phyloP scores from a whole-genome alignment of 2,113 vertebrate species.

The Microcebus murinus region DNA sequence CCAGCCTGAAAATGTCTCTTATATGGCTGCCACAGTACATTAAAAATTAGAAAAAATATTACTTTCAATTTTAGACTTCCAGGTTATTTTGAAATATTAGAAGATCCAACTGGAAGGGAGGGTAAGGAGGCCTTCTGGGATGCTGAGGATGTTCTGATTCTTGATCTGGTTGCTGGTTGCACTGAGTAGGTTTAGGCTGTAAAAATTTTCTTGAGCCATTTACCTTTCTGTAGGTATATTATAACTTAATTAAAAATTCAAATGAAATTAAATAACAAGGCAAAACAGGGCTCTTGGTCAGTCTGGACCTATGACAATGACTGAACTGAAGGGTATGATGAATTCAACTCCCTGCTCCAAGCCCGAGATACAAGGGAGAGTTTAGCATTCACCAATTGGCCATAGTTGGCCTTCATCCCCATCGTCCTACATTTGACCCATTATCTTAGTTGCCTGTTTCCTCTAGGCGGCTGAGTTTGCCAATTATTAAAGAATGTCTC shows the following conservation, averaged over 20 bases:
- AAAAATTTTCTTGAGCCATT: neutral
- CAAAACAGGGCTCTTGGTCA: neutral
- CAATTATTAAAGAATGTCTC: neutral
- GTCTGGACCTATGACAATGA: neutral
- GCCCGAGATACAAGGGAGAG: neutral
- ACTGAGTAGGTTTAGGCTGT: neutral
- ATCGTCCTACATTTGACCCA: neutral
- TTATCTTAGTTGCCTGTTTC: neutral
- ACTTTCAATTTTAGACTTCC: neutral
- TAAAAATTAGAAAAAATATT: neutral
- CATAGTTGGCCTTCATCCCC: neutral
- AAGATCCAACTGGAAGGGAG: neutral
- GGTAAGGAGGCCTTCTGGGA: neutral
- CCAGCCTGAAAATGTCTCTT: neutral
- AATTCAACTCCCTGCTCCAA: neutral
- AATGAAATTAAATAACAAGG: neutral
- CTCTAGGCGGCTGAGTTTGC: neutral
- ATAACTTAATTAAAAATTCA: neutral
- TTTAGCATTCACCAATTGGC: too few relatives aligned
- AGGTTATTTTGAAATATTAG: neutral
- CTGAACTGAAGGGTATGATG: neutral
- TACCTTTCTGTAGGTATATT: neutral
- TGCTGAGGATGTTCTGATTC: neutral
- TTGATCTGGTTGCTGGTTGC: neutral
- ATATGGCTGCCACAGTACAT: neutral